Evolutionary conservation across 1,140 invertebrate species (phyloP).

Genomic region (Eulimnadia texana): DNA sequence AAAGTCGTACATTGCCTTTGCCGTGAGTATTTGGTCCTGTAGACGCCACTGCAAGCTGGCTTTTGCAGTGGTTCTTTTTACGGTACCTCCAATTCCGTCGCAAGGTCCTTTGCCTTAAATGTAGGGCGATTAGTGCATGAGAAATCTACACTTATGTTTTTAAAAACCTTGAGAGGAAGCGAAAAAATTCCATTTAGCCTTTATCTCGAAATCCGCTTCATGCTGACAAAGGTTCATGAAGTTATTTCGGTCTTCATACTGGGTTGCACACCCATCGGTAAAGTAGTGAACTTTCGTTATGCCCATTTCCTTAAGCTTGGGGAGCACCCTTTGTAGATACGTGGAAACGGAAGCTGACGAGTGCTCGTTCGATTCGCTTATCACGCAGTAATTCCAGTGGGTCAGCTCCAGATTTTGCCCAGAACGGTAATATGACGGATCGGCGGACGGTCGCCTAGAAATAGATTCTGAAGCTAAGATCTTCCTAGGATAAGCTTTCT

Average conservation of each 20-base stretch:
- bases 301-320: not conserved
- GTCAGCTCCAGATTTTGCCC: not conserved
- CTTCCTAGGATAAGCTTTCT: not conserved
- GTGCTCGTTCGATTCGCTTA: not conserved
- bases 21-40: not conserved
- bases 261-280: slow-evolving; percentile 24
- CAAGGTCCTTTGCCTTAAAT: slow-evolving; percentile 17
- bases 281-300: slow-evolving; percentile 17
- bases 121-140: not conserved
- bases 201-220: slow-evolving; percentile 24
- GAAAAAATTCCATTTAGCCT: slow-evolving; percentile 26
- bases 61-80: slow-evolving; percentile 17
- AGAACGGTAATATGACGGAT: not conserved
- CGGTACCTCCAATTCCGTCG: slow-evolving; percentile 20
- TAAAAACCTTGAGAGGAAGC: slow-evolving; percentile 26
- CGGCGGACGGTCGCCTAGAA: not conserved
- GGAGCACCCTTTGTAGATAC: not conserved
- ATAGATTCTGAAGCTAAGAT: not conserved
- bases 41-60: slow-evolving; percentile 18
- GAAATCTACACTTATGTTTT: not conserved
- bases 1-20: not conserved
- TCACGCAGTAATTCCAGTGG: not conserved
- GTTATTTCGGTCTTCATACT: slow-evolving; percentile 27
- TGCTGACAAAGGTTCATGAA: slow-evolving; percentile 26
- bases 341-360: not conserved